Percentiles rank a stretch among this genome's conserved stretches.
Conservation (phyloP, 1,140 invertebrate species). For the Drosophila eugracilis region DNA sequence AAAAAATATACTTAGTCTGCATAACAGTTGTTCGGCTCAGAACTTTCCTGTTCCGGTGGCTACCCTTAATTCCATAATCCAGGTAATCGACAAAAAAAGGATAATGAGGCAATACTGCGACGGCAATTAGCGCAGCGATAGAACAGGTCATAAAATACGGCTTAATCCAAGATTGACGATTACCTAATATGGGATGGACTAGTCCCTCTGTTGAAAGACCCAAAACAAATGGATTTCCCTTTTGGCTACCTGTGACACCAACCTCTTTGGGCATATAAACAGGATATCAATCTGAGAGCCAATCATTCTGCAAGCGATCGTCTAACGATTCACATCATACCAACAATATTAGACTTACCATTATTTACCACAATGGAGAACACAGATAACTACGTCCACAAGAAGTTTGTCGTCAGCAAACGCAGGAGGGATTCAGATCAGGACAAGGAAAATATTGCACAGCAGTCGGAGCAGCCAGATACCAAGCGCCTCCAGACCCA, state of each 20-base stretch:
- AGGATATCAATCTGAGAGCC: slow-evolving; percentile 43
- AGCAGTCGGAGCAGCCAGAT: background rate
- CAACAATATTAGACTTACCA: background rate
- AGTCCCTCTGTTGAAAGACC: slow-evolving; percentile 60
- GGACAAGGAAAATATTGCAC: slow-evolving; percentile 26
- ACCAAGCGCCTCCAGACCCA: slow-evolving; percentile 46
- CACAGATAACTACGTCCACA: slow-evolving; percentile 41
- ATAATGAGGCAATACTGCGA: slow-evolving; percentile 16
- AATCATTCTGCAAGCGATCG: slow-evolving; percentile 57
- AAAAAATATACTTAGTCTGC: slow-evolving; percentile 24
- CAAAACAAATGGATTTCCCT: slow-evolving; percentile 7
- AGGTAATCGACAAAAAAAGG: slow-evolving; percentile 46
- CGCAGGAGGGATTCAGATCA: slow-evolving; percentile 52
- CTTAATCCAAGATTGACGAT: slow-evolving; percentile 19
- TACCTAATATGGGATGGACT: slow-evolving; percentile 55
- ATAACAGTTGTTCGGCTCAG: slow-evolving; percentile 12
- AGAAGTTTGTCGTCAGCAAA: slow-evolving; percentile 58
- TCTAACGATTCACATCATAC: slow-evolving; percentile 43
- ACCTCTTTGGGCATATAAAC: slow-evolving; percentile 51
- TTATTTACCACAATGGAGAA: slow-evolving; percentile 23
- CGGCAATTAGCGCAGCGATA: slow-evolving; percentile 39
- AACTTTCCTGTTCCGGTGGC: slow-evolving; percentile 66
- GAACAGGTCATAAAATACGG: slow-evolving; percentile 45
- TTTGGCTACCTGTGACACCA: slow-evolving; percentile 42
- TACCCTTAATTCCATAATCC: slow-evolving; percentile 20